phyloP scores from a whole-genome alignment of 2,797 vertebrate genomes.

The Ctenochaetus hawaiiensis region DNA sequence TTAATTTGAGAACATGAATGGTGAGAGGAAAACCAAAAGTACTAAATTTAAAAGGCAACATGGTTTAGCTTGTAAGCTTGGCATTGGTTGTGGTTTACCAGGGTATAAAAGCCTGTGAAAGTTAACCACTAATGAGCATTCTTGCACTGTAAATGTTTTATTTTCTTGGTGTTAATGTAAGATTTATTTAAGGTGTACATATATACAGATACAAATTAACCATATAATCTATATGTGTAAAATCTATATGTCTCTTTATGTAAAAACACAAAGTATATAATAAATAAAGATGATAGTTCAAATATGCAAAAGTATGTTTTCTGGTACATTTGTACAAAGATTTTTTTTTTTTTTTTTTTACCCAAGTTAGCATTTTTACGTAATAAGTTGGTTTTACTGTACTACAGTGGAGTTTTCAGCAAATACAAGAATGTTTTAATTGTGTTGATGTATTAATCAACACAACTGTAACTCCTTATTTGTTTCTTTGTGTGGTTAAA shows the following conservation, averaged over 20 bases:
- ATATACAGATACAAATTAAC: constrained; percentile 86
- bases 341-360: too few relatives aligned
- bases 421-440: background rate
- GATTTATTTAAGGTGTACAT: constrained; percentile 86
- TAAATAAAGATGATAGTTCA: constrained; percentile 85
- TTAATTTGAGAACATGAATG: constrained; percentile 45
- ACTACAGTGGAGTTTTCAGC: background rate
- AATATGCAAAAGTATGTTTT: constrained; percentile 71
- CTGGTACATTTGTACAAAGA: background rate
- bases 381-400: background rate
- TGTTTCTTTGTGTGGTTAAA: background rate
- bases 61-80: constrained; percentile 56
- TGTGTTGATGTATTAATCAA: background rate
- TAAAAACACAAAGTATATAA: constrained; percentile 88
- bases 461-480: background rate
- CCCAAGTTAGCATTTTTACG: background rate
- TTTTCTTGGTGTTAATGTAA: constrained; percentile 84
- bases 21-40: constrained; percentile 14
- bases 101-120: constrained; percentile 48
- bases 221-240: constrained; percentile 88
- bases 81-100: constrained; percentile 54
- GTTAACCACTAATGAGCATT: constrained; percentile 70
- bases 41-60: constrained; percentile 21
- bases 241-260: constrained; percentile 86
- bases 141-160: constrained; percentile 84